These are phyloP conservation scores for Tipula vernalis DNA, from an alignment of 2,888 invertebrate genomes.

Conservation along the genomic window DNA sequence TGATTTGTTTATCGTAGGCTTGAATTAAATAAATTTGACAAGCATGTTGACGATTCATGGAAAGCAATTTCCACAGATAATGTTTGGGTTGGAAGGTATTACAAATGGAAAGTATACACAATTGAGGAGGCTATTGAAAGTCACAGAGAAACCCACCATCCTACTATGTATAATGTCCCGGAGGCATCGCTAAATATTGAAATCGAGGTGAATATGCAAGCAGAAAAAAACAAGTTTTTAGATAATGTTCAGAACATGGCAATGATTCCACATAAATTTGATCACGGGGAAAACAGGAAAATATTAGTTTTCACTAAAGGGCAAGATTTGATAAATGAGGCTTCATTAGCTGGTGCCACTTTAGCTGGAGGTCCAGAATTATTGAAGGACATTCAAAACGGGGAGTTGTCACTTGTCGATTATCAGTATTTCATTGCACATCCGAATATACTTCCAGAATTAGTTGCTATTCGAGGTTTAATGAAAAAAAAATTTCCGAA, in stretches of 20 bases:
- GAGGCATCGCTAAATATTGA: conserved; percentile 54
- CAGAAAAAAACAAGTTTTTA: conserved; percentile 45
- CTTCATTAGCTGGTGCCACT: conserved; percentile 57
- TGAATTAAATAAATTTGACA: conserved; percentile 35
- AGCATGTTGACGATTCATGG: conserved; percentile 47
- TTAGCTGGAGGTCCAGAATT: conserved; percentile 59
- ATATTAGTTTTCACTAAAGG: conserved; percentile 65
- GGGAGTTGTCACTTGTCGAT: conserved; percentile 51
- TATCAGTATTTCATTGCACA: conserved; percentile 66
- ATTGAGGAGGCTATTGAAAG: conserved; percentile 63
- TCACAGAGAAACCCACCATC: conserved; percentile 71
- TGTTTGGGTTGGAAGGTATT: conserved; percentile 45
- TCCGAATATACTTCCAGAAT: conserved; percentile 63
- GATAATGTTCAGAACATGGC: conserved; percentile 56
- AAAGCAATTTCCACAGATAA: conserved; percentile 46
- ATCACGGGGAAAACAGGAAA: conserved; percentile 51
- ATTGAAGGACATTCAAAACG: conserved; percentile 64
- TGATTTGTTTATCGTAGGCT: conserved; percentile 26
- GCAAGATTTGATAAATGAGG: conserved; percentile 38
- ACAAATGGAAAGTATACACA: conserved; percentile 47
- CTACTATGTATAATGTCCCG: conserved; percentile 66
- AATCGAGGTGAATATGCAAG: conserved; percentile 69
- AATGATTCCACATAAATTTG: conserved; percentile 54
- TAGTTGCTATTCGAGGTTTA: conserved; percentile 61
- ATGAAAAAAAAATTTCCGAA: conserved; percentile 68